Evolutionary conservation across 2,888 invertebrate species (phyloP), one percentile per base, ranked within the genome.

Genomic region (Ophion costatus): DNA sequence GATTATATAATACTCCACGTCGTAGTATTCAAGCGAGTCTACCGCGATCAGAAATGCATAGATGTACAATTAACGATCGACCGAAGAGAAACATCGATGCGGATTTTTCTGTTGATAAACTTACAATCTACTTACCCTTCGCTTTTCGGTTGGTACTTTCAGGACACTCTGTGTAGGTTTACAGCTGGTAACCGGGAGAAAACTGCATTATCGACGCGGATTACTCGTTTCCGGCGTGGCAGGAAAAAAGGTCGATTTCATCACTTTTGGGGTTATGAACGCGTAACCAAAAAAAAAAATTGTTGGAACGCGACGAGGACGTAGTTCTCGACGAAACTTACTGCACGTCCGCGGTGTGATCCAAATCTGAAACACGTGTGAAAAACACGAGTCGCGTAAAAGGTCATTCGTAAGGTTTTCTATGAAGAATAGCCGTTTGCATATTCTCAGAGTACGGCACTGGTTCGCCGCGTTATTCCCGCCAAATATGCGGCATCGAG

Each of bases 321-420:
- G 22, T 33, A 1, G 82, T 66, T 33, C n/a, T 38, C 0, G 57
- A 10, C 1, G 17, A 73, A 6, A 97, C 98, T 97, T 95, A 98
- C 98, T 99, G 99, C n/a, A 99, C 98, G 95, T 99, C 99, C 22
- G 99, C 99, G 45, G 99, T 98, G 93, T 99, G 99, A 92, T 99
- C 99, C 93, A 99, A 95, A 95, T 98, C 98, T 98, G 95, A 96
- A 95, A 83, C 89, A 87, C 87, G 89, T 82, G n/a, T 83, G 85
- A 74, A 61, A 73, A 17, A 56, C 4, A 71, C 45, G 61, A 59
- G n/a, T 45, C 57, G n/a, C 24, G 63, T 69, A 10, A 57, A 22
- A 33, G 61, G 10, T 38, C 17, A 61, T 66, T 66, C 38, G 6
- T 38, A 10, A 20, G 29, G 10, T n/a, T 45, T 22, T n/a, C 45